These are phyloP conservation scores for Atherinomorus stipes DNA, from an alignment of 2,113 vertebrate species.

Conservation along the genomic window DNA sequence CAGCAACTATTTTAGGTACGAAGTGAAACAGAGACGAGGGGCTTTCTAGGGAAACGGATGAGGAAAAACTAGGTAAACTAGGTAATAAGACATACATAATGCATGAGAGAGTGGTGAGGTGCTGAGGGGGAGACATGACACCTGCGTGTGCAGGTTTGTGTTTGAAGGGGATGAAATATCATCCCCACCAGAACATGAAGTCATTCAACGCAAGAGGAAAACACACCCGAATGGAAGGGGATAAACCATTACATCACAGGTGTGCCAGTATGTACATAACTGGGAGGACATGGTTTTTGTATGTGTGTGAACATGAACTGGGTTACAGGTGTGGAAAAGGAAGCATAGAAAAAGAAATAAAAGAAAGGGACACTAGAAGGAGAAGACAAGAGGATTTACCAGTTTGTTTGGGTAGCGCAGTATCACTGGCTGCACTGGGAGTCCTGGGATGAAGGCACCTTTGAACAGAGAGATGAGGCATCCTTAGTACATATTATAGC, in stretches of 20 bases:
- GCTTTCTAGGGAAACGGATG: constrained; percentile 46
- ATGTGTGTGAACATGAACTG: background rate
- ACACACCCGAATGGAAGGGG: constrained; percentile 9
- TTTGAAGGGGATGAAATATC: constrained; percentile 73
- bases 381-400: constrained; percentile 81
- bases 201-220: constrained; percentile 55
- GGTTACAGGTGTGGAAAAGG: background rate
- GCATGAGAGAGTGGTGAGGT: constrained; percentile 47
- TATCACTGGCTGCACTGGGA: constrained; percentile 95
- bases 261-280: background rate
- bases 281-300: background rate
- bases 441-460: constrained; percentile 96
- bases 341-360: background rate
- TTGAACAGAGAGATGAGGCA: constrained; percentile 17
- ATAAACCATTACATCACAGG: constrained; percentile 49
- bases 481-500: background rate
- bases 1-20: background rate
- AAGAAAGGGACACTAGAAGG: background rate
- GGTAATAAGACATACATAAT: constrained; percentile 56
- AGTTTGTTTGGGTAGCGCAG: constrained; percentile 92
- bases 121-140: constrained; percentile 58
- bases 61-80: constrained; percentile 12
- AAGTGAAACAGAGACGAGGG: constrained; percentile 16
- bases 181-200: constrained; percentile 65
- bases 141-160: constrained; percentile 17